These are phyloP conservation scores for Odontomachus brunneus DNA, from an alignment of 1,140 invertebrate genomes.

Conservation along the genomic window DNA sequence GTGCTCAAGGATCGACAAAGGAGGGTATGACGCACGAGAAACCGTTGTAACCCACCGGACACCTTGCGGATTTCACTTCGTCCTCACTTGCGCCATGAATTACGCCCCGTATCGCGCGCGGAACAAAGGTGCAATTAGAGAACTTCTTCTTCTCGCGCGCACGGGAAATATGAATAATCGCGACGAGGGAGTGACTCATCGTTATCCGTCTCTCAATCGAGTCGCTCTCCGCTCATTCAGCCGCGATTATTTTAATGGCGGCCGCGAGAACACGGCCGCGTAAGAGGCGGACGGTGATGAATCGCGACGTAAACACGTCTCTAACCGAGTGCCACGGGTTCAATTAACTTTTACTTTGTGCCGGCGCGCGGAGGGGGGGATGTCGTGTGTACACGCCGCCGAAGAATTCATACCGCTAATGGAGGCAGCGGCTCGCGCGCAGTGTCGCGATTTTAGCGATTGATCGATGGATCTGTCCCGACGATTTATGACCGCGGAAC, in stretches of 20 bases:
- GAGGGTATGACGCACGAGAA: slow-evolving; percentile 49
- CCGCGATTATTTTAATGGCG: slow-evolving; percentile 36
- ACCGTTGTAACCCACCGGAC: slow-evolving; percentile 34
- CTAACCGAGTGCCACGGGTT: neutral
- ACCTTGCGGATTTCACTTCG: slow-evolving; percentile 47
- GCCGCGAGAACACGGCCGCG: too few species aligned
- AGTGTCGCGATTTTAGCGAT: slow-evolving; percentile 3
- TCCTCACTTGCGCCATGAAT: slow-evolving; percentile 32
- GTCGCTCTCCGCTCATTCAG: slow-evolving; percentile 9
- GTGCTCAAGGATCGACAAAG: slow-evolving; percentile 35
- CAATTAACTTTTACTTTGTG: slow-evolving; percentile 32
- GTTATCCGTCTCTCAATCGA: slow-evolving; percentile 37
- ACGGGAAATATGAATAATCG: slow-evolving; percentile 40
- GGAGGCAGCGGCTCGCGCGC: neutral
- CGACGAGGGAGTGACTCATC: slow-evolving; percentile 17
- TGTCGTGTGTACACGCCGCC: neutral
- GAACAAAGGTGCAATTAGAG: slow-evolving; percentile 35
- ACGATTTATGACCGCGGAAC: neutral
- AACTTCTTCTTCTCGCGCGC: neutral
- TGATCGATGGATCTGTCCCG: neutral
- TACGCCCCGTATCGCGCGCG: slow-evolving; percentile 4
- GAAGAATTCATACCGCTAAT: slow-evolving; percentile 34
- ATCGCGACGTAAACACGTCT: slow-evolving; percentile 9
- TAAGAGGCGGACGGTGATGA: slow-evolving; percentile 19
- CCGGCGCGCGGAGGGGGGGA: neutral